phyloP scores from a whole-genome alignment of 2,888 invertebrate species.

The Dasypolia templi region DNA sequence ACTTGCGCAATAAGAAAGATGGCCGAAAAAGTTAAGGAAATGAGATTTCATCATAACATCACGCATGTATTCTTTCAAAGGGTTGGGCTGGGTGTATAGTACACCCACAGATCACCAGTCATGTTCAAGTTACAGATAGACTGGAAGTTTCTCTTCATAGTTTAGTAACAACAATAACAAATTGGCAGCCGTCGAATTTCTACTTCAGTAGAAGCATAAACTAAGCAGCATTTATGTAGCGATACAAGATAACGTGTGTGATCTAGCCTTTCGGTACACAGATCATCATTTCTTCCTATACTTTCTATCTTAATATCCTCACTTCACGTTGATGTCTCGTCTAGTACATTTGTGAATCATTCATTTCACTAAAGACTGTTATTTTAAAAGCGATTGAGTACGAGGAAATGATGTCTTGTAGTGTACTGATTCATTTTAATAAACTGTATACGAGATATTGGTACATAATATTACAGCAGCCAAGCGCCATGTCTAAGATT shows the following conservation, averaged over 20 bases:
- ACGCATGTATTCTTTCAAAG: too few species aligned
- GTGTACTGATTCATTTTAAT: not conserved
- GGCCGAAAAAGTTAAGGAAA: too few species aligned
- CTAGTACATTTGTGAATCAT: slow-evolving; percentile 24
- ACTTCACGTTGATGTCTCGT: slow-evolving; percentile 5
- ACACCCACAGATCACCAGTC: too few species aligned
- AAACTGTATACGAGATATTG: not conserved
- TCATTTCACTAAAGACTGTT: slow-evolving; percentile 8
- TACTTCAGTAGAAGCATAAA: not conserved
- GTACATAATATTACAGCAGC: not conserved
- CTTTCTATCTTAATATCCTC: slow-evolving; percentile 52
- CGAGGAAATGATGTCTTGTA: slow-evolving; percentile 23
- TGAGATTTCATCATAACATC: too few species aligned
- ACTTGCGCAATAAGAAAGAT: too few species aligned
- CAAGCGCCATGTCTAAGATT: not conserved
- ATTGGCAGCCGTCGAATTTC: not conserved
- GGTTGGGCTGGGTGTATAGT: too few species aligned
- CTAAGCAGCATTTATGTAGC: not conserved
- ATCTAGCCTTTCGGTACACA: slow-evolving; percentile 29
- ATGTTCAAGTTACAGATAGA: too few species aligned
- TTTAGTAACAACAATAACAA: not conserved
- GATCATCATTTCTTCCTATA: slow-evolving; percentile 51
- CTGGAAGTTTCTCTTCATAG: too few species aligned
- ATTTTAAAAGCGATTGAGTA: slow-evolving; percentile 19
- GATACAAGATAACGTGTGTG: slow-evolving; percentile 19